A percentile compares a stretch with the other conserved stretches of the same genome.
phyloP scores from a whole-genome alignment of 2,888 invertebrate genomes.

The Tricholauxania praeusta region DNA sequence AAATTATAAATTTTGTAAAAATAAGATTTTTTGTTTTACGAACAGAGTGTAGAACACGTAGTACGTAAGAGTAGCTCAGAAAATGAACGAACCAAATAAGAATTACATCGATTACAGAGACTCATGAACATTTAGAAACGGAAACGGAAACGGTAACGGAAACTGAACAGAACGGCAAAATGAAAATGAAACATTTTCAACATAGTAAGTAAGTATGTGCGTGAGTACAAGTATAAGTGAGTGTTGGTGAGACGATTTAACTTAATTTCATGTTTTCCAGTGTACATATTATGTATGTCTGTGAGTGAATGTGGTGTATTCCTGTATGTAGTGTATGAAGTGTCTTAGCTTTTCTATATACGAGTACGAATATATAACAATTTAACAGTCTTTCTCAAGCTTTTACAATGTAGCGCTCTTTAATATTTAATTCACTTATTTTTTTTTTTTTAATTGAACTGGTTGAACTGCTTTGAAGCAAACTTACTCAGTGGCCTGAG shows the following conservation, averaged over 20 bases:
- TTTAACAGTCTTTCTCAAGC: constrained; percentile 22
- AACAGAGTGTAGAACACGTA: constrained; percentile 32
- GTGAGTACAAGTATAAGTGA: not conserved
- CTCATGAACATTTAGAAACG: constrained; percentile 21
- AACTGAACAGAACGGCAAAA: constrained; percentile 28
- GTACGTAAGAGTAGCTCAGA: not conserved
- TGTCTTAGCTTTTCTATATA: constrained; percentile 27
- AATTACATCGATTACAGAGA: constrained; percentile 30
- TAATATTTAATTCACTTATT: not conserved
- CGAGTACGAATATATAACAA: constrained; percentile 5
- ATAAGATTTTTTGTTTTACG: constrained; percentile 21
- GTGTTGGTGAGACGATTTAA: constrained; percentile 9
- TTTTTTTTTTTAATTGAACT: not conserved
- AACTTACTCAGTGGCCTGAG: constrained; percentile 98
- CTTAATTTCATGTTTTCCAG: not conserved
- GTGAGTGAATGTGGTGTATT: constrained; percentile 18
- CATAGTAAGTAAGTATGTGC: constrained; percentile 18
- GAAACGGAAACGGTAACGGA: no score
- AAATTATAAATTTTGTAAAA: constrained; percentile 16
- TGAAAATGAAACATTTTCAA: constrained; percentile 33
- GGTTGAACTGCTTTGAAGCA: constrained; percentile 39
- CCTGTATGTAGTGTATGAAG: not conserved
- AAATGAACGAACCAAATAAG: constrained; percentile 17
- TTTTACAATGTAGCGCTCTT: constrained; percentile 17
- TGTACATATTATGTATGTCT: constrained; percentile 17